These are phyloP conservation scores for Stenurella melanura DNA, from an alignment of 2,888 invertebrate genomes.

Conservation along the genomic window DNA sequence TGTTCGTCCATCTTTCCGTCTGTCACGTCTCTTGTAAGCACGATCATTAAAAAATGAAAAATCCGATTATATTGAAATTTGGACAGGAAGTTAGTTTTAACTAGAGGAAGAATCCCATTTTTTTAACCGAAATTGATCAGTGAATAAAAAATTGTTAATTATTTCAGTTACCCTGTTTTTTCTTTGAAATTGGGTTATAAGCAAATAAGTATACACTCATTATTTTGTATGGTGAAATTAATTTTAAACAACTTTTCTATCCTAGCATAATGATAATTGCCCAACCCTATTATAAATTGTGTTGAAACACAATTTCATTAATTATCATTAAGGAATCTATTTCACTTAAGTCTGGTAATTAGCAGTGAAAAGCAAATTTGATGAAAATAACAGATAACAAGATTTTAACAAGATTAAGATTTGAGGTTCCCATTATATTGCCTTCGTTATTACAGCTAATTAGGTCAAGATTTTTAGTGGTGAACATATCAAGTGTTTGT, in stretches of 20 bases:
- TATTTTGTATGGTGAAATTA: not conserved
- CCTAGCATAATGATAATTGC: slow-evolving; percentile 5
- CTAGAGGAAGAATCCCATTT: too few relatives aligned
- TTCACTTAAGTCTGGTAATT: slow-evolving; percentile 18
- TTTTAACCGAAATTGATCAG: too few relatives aligned
- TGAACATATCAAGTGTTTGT: not conserved
- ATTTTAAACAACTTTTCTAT: slow-evolving; percentile 14
- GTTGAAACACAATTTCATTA: slow-evolving; percentile 16
- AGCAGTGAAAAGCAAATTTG: slow-evolving; percentile 9
- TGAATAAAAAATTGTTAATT: too few relatives aligned
- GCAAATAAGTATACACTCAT: too few relatives aligned
- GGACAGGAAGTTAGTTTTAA: too few relatives aligned
- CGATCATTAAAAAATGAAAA: too few relatives aligned
- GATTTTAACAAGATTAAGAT: slow-evolving; percentile 14
- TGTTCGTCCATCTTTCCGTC: too few relatives aligned
- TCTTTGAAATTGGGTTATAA: too few relatives aligned
- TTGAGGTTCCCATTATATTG: slow-evolving; percentile 17
- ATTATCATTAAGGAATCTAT: slow-evolving; percentile 22
- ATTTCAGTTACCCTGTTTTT: too few relatives aligned
- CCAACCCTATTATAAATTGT: not conserved
- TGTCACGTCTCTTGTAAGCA: too few relatives aligned
- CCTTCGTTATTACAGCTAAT: not conserved
- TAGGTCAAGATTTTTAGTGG: not conserved
- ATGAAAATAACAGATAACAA: slow-evolving; percentile 9
- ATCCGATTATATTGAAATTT: too few relatives aligned